Evolutionary conservation across 2,888 invertebrate genomes (phyloP).

Genomic region (Caenorhabditis wallacei): DNA sequence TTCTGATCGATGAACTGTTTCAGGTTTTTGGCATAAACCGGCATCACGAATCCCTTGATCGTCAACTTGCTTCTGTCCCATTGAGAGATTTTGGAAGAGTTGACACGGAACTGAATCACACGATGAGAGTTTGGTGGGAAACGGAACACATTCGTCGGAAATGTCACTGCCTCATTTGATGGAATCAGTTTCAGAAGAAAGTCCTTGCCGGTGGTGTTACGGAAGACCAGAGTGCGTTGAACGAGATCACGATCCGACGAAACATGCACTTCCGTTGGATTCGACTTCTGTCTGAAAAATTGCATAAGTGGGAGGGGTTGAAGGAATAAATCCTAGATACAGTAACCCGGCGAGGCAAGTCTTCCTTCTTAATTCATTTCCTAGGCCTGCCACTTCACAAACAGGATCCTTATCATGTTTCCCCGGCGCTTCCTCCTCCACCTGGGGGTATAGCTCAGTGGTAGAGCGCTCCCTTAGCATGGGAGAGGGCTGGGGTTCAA

Average conservation of each 20-base stretch:
- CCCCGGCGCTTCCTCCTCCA: background rate
- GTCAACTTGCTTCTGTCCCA: constrained; percentile 38
- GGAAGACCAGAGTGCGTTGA: constrained; percentile 59
- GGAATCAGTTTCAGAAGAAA: constrained; percentile 56
- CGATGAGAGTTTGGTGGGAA: constrained; percentile 55
- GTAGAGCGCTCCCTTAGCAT: constrained; percentile 79
- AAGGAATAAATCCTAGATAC: too few species aligned
- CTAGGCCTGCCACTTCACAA: background rate
- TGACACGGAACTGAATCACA: constrained; percentile 58
- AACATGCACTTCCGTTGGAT: constrained; percentile 60
- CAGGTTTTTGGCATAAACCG: constrained; percentile 47
- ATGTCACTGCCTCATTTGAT: constrained; percentile 38
- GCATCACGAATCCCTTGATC: constrained; percentile 55
- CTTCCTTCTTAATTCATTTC: too few species aligned
- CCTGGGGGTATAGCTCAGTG: constrained; percentile 76
- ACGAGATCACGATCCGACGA: constrained; percentile 49
- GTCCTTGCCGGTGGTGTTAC: constrained; percentile 62
- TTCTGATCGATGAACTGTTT: constrained; percentile 51
- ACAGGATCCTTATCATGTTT: background rate
- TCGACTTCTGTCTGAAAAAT: constrained; percentile 56
- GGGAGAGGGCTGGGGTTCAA: constrained; percentile 77
- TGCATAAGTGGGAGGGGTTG: background rate
- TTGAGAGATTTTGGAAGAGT: constrained; percentile 20
- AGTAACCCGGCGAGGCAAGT: too few species aligned
- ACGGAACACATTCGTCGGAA: constrained; percentile 60